Conservation (phyloP, 2,113 vertebrate species). For the Neolamprologus hecqui region DNA sequence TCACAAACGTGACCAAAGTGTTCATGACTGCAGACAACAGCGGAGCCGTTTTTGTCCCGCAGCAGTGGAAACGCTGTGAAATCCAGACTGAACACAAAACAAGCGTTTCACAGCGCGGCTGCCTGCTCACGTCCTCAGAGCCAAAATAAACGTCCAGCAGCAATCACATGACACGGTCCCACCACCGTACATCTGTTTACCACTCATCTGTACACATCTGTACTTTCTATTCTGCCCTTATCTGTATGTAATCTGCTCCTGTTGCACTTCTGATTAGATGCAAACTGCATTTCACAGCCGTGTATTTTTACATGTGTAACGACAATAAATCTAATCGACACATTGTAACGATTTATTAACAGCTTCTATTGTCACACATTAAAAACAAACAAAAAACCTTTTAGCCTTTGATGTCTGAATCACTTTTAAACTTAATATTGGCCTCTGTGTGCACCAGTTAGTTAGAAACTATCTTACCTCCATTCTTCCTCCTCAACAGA, state of each 20-base stretch:
- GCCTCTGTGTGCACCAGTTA: not conserved
- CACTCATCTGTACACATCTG: not conserved
- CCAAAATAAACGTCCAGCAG: conserved; percentile 2
- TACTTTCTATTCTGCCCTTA: not conserved
- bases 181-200: not conserved
- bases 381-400: not conserved
- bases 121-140: not conserved
- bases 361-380: not conserved
- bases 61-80: not conserved
- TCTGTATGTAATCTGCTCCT: not conserved
- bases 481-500: conserved; percentile 21
- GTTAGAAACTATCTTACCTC: conserved; percentile 39
- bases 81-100: not conserved
- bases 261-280: accelerated
- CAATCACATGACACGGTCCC: not conserved
- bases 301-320: not conserved
- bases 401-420: not conserved
- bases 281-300: not conserved
- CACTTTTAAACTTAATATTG: not conserved
- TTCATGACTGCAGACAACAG: not conserved
- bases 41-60: not conserved
- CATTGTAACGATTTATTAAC: not conserved
- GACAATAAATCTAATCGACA: not conserved
- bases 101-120: not conserved
- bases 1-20: not conserved